Conservation (phyloP, 2,888 invertebrate genomes). For the Drosophila leonis region DNA sequence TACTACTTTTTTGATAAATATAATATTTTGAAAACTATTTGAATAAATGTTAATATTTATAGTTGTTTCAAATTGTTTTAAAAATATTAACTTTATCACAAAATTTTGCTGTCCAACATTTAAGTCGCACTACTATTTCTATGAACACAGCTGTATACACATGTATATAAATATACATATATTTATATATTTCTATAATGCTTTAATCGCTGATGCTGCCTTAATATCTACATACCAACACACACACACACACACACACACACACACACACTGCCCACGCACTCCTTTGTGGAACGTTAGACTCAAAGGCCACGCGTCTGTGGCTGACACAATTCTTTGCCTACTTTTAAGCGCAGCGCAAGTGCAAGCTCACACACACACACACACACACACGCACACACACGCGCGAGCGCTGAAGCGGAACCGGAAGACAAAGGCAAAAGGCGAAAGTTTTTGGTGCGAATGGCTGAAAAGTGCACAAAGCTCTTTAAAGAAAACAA, state of each 20-base stretch:
- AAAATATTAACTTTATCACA: too few species aligned
- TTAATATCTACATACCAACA: neutral
- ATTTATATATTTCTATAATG: neutral
- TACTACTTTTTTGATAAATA: too few species aligned
- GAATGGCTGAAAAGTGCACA: constrained; percentile 57
- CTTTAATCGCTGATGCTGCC: neutral
- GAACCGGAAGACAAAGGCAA: constrained; percentile 50
- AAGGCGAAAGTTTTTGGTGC: constrained; percentile 46
- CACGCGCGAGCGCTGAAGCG: constrained; percentile 1
- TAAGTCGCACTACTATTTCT: too few species aligned
- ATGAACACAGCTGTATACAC: too few species aligned
- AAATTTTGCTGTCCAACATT: too few species aligned
- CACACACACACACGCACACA: constrained; percentile 3
- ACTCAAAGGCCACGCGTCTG: constrained; percentile 14
- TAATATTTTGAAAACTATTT: too few species aligned
- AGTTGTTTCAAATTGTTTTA: too few species aligned
- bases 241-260: neutral
- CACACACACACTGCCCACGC: neutral
- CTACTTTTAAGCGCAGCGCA: constrained; percentile 49
- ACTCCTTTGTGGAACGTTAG: neutral
- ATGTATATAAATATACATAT: neutral
- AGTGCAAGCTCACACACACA: constrained; percentile 15
- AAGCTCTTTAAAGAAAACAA: constrained; percentile 52
- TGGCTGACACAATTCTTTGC: constrained; percentile 57
- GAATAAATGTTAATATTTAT: too few species aligned